Base-by-base conservation (phyloP, 2,113 vertebrate species). In the Epinephelus moara region DNA sequence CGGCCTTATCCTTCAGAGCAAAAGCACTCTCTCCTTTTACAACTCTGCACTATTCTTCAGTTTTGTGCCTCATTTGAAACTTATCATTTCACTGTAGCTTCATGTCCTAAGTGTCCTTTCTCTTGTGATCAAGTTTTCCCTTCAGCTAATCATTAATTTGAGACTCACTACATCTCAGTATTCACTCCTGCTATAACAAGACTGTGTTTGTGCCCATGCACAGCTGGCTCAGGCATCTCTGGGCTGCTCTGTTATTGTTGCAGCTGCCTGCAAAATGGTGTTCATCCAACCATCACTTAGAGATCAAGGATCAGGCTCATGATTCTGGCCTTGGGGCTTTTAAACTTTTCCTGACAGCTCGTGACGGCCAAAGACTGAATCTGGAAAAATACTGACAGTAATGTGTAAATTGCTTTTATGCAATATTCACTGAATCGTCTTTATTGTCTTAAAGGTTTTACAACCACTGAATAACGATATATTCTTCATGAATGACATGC, bases 251-350 rank as follows among this genome's bases (percentile, higher is more conserved):
- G 63, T 84, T 87, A 25, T 85, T 79, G 57, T 80, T 81, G 42
- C 21, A 67, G 59, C 78, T 72, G 62, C 62, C 47, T 85, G 23
- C 82, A 80, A 78, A 72, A 71, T 63, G 55, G 10, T 79, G 67
- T 61, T 84, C 56, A 78, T 69, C 62, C 85, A 82, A 71, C 70
- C 80, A 21, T 90, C 45, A 50, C 66, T 60, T 13, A n/a, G 27
- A 82, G 62, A 72, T 82, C 68, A 79, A 69, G 59, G 70, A 85
- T 88, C 75, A 50, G 70, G 19, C 73, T 68, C 52, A 69, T 70
- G 70, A 59, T 57, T 85, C 64, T 76, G 63, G 47, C 56, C 49
- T 61, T 14, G 19, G 57, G 47, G 23, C 23, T n/a, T 68, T 69
- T 60, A 7, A 75, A 71, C 70, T 80, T 82, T 45, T 70, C 60